phyloP scores from a whole-genome alignment of 2,888 invertebrate species.

The Prosopocoilus inquinatus region DNA sequence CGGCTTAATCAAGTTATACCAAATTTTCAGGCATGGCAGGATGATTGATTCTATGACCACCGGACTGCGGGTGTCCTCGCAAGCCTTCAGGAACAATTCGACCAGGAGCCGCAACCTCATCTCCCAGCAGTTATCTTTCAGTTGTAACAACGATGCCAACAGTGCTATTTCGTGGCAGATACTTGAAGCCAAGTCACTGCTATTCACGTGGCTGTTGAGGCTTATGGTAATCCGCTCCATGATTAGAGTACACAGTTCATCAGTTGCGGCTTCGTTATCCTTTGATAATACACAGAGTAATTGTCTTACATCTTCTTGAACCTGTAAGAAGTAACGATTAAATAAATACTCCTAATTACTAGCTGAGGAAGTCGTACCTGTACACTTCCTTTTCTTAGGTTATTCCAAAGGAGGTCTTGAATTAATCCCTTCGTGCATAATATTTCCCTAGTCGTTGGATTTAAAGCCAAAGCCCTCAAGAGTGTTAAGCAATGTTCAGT shows the following conservation, averaged over 20 bases:
- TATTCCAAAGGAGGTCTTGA: constrained; percentile 85
- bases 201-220: constrained; percentile 69
- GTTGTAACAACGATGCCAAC: constrained; percentile 82
- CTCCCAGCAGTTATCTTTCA: constrained; percentile 96
- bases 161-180: constrained; percentile 89
- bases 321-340: constrained; percentile 53
- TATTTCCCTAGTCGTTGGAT: constrained; percentile 69
- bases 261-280: constrained; percentile 80
- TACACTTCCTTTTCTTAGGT: constrained; percentile 81
- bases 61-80: constrained; percentile 74
- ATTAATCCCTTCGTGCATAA: constrained; percentile 84
- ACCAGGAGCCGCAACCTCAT: constrained; percentile 85
- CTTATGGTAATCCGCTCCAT: constrained; percentile 82
- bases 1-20: constrained; percentile 78
- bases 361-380: constrained; percentile 54
- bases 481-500: constrained; percentile 93
- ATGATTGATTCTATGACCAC: constrained; percentile 89
- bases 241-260: constrained; percentile 78
- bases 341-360: background rate
- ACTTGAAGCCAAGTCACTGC: constrained; percentile 68
- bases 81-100: constrained; percentile 79
- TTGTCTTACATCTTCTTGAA: constrained; percentile 86
- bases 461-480: constrained; percentile 83
- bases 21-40: constrained; percentile 88
- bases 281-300: constrained; percentile 85